phyloP scores from a whole-genome alignment of 2,113 vertebrate genomes.

The Cyprinodon tularosa region DNA sequence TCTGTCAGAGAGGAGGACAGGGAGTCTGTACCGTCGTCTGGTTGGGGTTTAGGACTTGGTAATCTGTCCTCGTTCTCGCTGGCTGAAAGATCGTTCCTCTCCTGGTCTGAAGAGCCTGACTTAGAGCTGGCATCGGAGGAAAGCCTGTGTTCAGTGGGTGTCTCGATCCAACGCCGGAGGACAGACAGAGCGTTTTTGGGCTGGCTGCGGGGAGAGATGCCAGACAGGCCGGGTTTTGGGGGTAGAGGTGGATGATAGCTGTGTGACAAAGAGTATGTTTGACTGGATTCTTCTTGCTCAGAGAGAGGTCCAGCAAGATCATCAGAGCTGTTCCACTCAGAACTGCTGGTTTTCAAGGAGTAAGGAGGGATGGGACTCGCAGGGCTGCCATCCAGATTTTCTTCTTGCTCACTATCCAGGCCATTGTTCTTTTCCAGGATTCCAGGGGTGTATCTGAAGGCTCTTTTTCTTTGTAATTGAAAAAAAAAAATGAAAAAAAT shows the following conservation, averaged over 20 bases:
- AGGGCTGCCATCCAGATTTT: conserved; percentile 48
- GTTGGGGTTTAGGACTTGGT: conserved; percentile 48
- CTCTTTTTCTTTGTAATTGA: conserved; percentile 47
- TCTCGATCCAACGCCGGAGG: conserved; percentile 68
- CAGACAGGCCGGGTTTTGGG: conserved; percentile 79
- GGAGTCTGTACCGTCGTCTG: conserved; percentile 28
- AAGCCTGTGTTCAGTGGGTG: conserved; percentile 57
- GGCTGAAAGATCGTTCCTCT: conserved; percentile 75
- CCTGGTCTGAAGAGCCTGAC: conserved; percentile 77
- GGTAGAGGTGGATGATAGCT: conserved; percentile 81
- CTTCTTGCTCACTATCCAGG: conserved; percentile 46
- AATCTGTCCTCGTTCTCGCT: conserved; percentile 74
- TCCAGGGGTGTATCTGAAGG: conserved; percentile 69
- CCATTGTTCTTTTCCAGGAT: conserved; percentile 46
- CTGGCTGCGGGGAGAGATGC: conserved; percentile 28
- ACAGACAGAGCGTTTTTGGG: conserved; percentile 45
- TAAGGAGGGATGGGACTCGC: conserved; percentile 44
- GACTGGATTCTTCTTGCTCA: conserved; percentile 68
- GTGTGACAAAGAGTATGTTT: conserved; percentile 39
- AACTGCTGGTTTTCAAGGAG: conserved; percentile 76
- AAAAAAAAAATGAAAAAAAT: conserved; percentile 18
- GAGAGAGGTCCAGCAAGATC: conserved; percentile 69
- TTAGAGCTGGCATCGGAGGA: conserved; percentile 77
- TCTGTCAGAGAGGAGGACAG: conserved; percentile 56
- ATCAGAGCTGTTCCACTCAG: conserved; percentile 80